A percentile compares a stretch with the other conserved stretches of the same genome.
These are phyloP conservation scores for Camponotus fellah DNA, from an alignment of 2,888 invertebrate genomes.

Conservation along the genomic window DNA sequence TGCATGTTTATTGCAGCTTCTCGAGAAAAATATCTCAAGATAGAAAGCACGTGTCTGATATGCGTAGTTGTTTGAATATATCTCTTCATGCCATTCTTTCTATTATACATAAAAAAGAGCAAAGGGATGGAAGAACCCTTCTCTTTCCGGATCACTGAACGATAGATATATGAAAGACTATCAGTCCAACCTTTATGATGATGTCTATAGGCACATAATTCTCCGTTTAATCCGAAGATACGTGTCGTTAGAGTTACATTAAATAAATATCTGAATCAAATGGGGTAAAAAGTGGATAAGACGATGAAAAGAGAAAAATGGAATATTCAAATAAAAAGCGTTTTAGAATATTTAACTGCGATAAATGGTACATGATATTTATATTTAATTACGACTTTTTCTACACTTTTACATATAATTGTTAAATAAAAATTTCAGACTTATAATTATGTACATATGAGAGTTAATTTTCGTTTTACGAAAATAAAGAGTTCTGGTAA, in stretches of 20 bases:
- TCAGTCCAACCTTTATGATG: background rate
- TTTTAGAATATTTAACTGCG: background rate
- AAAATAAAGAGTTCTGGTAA: background rate
- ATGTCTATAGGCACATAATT: background rate
- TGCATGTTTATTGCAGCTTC: constrained; percentile 12
- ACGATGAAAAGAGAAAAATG: background rate
- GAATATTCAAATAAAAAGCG: background rate
- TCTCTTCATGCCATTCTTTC: constrained; percentile 10
- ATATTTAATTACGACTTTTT: background rate
- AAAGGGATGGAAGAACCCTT: constrained; percentile 12
- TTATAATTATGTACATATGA: background rate
- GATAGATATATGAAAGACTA: constrained; percentile 22
- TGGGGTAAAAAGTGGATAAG: background rate
- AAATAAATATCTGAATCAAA: background rate
- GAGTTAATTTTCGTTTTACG: background rate
- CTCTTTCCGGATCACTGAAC: constrained; percentile 15
- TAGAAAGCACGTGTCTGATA: background rate
- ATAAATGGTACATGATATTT: background rate
- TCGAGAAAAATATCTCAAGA: constrained; percentile 14
- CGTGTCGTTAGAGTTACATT: background rate
- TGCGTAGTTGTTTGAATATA: constrained; percentile 24
- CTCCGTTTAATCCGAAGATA: background rate
- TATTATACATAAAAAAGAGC: constrained; percentile 8
- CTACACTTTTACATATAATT: background rate
- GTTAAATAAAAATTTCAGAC: background rate